Conservation (phyloP, 1,140 invertebrate species). For the Bombus turneri region DNA sequence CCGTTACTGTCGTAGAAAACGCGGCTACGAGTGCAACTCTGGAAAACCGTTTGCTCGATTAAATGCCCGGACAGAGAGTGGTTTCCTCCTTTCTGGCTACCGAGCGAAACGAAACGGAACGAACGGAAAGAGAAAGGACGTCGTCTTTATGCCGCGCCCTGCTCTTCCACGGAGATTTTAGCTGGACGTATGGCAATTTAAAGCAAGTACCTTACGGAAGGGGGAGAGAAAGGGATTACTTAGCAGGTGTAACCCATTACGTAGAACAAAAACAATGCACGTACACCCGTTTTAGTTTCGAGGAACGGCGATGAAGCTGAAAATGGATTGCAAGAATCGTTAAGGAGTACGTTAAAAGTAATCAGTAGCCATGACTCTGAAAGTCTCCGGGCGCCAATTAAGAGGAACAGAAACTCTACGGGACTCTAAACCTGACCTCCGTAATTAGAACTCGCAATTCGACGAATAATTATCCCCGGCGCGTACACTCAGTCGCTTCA, state of each 20-base stretch:
- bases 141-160: conserved; percentile 25
- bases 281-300: no score
- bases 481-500: background rate
- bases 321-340: conserved; percentile 9
- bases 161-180: background rate
- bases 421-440: background rate
- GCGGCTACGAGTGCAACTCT: background rate
- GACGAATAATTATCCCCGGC: conserved; percentile 8
- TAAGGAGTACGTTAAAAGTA: conserved; percentile 6
- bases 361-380: background rate
- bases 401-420: conserved; percentile 5
- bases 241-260: conserved; percentile 30
- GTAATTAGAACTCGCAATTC: conserved; percentile 29
- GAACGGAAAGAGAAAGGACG: conserved; percentile 21
- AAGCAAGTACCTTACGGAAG: background rate
- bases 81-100: background rate
- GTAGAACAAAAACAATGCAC: background rate
- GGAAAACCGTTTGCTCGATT: conserved; percentile 51
- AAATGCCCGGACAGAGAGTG: conserved; percentile 16
- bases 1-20: conserved; percentile 31
- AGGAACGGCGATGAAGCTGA: background rate
- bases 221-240: background rate
- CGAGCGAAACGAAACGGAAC: conserved; percentile 38
- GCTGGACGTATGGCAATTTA: conserved; percentile 6
- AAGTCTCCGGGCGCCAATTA: conserved; percentile 14